Evolutionary conservation across 2,113 vertebrate species (phyloP).

Genomic region (Caloenas nicobarica): DNA sequence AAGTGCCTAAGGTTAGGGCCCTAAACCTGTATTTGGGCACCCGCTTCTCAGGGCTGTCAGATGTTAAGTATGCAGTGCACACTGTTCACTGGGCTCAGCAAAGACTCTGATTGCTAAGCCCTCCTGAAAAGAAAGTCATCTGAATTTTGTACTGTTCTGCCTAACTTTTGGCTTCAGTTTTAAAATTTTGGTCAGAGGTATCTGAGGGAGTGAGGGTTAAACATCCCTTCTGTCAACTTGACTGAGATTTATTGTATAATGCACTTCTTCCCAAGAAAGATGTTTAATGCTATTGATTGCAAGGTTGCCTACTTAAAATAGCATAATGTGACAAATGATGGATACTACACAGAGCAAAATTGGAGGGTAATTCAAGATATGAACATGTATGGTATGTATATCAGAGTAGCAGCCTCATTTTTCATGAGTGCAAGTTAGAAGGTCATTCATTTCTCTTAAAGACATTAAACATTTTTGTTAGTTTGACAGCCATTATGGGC

Average conservation of each 20-base stretch:
- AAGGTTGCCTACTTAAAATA: conserved; percentile 54
- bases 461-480: conserved; percentile 21
- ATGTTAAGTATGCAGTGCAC: neutral
- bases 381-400: neutral
- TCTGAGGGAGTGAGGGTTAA: neutral
- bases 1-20: neutral
- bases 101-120: neutral
- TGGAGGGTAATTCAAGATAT: conserved; percentile 34
- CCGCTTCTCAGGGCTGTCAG: neutral
- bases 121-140: neutral
- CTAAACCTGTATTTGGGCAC: neutral
- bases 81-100: neutral
- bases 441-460: conserved; percentile 49
- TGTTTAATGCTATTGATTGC: conserved; percentile 56
- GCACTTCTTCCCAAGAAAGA: conserved; percentile 28
- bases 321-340: conserved; percentile 53
- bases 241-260: conserved; percentile 2
- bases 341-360: conserved; percentile 2
- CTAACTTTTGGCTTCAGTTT: neutral
- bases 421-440: conserved; percentile 24
- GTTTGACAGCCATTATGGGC: conserved; percentile 31
- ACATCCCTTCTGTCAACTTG: neutral
- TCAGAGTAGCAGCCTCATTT: conserved; percentile 34
- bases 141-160: neutral
- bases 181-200: neutral